Percentiles rank a stretch among this genome's conserved stretches.
Evolutionary conservation across 2,797 vertebrate genomes (phyloP).

Genomic region (Crenichthys baileyi): DNA sequence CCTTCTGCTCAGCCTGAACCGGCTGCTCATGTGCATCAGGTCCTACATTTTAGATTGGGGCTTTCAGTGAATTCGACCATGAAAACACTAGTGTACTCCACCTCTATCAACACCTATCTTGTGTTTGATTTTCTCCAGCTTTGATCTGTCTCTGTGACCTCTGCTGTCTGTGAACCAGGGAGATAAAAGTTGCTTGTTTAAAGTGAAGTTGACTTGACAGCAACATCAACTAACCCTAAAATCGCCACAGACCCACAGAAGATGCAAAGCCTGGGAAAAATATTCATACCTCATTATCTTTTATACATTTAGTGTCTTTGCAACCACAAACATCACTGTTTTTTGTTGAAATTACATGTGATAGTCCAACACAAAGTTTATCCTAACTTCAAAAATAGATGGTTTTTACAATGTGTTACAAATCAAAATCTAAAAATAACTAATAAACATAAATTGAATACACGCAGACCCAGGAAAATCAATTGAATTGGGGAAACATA

Average conservation of each 20-base stretch:
- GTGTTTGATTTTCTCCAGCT: conserved; percentile 41
- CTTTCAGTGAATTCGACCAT: conserved; percentile 35
- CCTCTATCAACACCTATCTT: conserved; percentile 14
- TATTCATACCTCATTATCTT: not conserved
- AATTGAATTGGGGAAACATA: not conserved
- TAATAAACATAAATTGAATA: not conserved
- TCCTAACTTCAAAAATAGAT: not conserved
- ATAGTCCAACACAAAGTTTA: not conserved
- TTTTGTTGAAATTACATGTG: not conserved
- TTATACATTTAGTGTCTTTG: not conserved
- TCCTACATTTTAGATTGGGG: conserved; percentile 27
- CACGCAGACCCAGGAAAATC: not conserved
- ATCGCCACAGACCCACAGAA: not conserved
- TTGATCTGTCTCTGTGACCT: conserved; percentile 49
- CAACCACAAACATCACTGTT: not conserved
- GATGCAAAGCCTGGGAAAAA: not conserved
- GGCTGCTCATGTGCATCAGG: not conserved
- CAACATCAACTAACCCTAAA: not conserved
- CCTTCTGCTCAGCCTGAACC: conserved; percentile 38
- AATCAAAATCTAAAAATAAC: not conserved
- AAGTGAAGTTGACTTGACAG: conserved; percentile 21
- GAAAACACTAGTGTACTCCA: conserved; percentile 17
- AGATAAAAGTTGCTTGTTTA: conserved; percentile 25
- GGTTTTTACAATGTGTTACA: not conserved
- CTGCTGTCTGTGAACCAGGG: conserved; percentile 12